phyloP scores from a whole-genome alignment of 2,797 vertebrate genomes.

The Lophura swinhoii region DNA sequence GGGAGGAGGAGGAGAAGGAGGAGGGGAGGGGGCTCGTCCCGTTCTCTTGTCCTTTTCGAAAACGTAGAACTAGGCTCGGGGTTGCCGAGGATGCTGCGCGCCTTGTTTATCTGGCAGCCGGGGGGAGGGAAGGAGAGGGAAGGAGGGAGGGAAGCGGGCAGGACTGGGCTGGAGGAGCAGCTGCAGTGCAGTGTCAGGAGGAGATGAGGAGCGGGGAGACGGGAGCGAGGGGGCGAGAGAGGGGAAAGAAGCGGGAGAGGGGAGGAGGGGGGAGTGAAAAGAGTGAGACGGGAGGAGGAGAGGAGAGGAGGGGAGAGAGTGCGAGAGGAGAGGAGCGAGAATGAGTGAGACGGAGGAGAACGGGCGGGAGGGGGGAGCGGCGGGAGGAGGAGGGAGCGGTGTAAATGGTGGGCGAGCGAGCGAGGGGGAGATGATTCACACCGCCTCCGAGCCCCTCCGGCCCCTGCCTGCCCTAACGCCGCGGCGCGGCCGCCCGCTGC shows the following conservation, averaged over 20 bases:
- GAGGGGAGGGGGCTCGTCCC: slow-evolving; percentile 62
- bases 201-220: slow-evolving; percentile 68
- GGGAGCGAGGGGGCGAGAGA: slow-evolving; percentile 34
- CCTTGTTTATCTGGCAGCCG: slow-evolving; percentile 48
- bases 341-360: slow-evolving; percentile 31
- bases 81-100: slow-evolving; percentile 52
- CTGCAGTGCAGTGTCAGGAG: slow-evolving; percentile 80
- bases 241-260: slow-evolving; percentile 42
- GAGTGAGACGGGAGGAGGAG: slow-evolving; percentile 15
- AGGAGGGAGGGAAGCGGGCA: slow-evolving; percentile 55
- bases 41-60: slow-evolving; percentile 55
- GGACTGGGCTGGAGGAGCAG: slow-evolving; percentile 72
- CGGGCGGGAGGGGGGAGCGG: neutral
- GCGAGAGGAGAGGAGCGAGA: slow-evolving; percentile 49
- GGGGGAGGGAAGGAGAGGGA: slow-evolving; percentile 45
- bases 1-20: slow-evolving; percentile 44
- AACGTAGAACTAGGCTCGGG: slow-evolving; percentile 21
- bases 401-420: slow-evolving; percentile 50
- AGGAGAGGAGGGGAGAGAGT: slow-evolving; percentile 51
- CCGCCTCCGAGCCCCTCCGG: slow-evolving; percentile 56
- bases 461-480: slow-evolving; percentile 43
- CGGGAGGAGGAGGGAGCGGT: slow-evolving; percentile 27
- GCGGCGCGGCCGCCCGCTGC: slow-evolving; percentile 37
- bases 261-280: slow-evolving; percentile 40
- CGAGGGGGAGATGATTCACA: slow-evolving; percentile 61